These are phyloP conservation scores for Pterocles orientalis DNA, from an alignment of 2,113 vertebrate genomes.

Conservation along the genomic window DNA sequence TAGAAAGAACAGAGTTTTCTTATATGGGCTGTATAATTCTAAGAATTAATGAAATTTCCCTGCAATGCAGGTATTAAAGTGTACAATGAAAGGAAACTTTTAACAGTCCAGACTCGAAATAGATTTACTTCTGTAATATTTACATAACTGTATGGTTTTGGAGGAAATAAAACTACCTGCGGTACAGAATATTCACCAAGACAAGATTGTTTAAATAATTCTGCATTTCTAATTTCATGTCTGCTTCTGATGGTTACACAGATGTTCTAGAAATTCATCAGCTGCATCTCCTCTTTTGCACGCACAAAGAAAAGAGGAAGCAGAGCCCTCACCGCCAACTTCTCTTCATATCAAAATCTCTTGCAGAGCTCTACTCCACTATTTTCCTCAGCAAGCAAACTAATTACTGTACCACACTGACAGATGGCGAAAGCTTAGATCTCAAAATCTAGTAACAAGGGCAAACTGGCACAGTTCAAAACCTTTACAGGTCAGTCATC, in stretches of 20 bases:
- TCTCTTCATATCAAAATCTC: background rate
- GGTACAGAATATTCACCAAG: background rate
- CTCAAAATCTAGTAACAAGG: background rate
- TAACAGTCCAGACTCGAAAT: background rate
- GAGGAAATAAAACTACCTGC: background rate
- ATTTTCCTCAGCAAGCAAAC: background rate
- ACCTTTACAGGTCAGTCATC: background rate
- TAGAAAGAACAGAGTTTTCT: background rate
- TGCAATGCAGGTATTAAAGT: background rate
- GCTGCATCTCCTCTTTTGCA: background rate
- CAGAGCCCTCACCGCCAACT: background rate
- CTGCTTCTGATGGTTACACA: background rate
- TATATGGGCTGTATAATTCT: background rate
- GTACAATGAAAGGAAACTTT: background rate
- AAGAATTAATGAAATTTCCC: background rate
- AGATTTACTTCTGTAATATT: background rate
- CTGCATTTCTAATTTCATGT: background rate
- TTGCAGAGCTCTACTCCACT: background rate
- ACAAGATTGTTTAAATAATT: background rate
- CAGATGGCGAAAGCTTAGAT: background rate
- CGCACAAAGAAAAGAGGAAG: constrained; percentile 28
- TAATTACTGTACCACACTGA: background rate
- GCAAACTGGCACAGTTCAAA: background rate
- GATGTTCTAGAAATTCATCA: background rate
- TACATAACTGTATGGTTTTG: background rate